Percentiles rank a stretch among this genome's conserved stretches.
Evolutionary conservation across 2,797 vertebrate genomes (phyloP).

Genomic region (Antrozous pallidus): DNA sequence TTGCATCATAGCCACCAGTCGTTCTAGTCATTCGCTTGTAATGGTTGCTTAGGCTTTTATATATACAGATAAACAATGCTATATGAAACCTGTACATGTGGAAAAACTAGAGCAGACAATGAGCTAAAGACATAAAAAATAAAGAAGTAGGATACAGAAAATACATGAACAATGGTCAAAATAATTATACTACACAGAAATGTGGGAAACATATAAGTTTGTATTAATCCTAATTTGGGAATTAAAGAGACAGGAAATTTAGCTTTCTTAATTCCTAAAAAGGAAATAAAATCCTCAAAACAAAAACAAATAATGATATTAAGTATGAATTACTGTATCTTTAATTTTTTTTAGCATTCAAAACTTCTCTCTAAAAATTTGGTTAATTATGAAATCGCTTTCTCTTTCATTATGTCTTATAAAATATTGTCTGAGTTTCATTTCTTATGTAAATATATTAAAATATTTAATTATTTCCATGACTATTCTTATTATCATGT

Average conservation of each 20-base stretch:
- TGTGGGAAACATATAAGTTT: background rate
- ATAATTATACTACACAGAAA: background rate
- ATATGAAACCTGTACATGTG: background rate
- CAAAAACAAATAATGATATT: background rate
- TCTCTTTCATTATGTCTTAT: conserved; percentile 48
- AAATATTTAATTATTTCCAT: conserved; percentile 57
- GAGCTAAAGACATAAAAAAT: background rate
- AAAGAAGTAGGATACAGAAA: background rate
- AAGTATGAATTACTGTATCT: background rate
- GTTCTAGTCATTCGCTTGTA: too few relatives aligned
- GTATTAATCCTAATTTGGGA: background rate
- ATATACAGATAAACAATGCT: background rate
- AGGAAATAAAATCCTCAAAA: conserved; percentile 34
- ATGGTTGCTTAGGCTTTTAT: too few relatives aligned
- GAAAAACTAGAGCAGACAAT: background rate
- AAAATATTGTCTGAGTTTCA: conserved; percentile 53
- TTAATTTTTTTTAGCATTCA: conserved; percentile 41
- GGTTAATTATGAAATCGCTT: conserved; percentile 53
- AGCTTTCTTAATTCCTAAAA: conserved; percentile 41
- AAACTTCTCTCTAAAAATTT: conserved; percentile 34
- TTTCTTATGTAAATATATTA: conserved; percentile 34
- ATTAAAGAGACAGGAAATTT: conserved; percentile 9
- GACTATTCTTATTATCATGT: conserved; percentile 48
- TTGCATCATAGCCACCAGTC: fast-evolving
- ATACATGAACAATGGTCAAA: background rate